Evolutionary conservation across 2,888 invertebrate genomes (phyloP), one percentile per base, ranked within the genome.

Genomic region (Hirtodrosophila histrioides): DNA sequence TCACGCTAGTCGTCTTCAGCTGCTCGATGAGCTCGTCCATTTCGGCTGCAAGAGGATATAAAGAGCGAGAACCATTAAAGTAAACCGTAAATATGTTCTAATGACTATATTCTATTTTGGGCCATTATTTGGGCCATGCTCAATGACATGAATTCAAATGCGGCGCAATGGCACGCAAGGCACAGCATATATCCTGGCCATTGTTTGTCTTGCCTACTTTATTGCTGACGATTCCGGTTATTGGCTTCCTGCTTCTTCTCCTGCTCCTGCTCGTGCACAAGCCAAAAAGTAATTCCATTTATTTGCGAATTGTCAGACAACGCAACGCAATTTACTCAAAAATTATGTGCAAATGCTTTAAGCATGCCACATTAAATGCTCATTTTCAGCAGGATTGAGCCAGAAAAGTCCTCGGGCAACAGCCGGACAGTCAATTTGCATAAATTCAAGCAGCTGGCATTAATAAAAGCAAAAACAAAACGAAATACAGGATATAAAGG

Each of bases 11-110:
- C 64, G 90, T 86, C 77, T 90, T 89, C 9, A 91, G 86, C 68
- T 88, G 88, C 69, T 90, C 89, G 73, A 91, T 91, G 54, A 91
- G 88, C 69, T 91, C 92, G 72, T 91, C 91, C 41, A 91, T 90
- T 88, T 91, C 91, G 56, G 79, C 91, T 91, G 70, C 4, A 71
- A 61, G 5, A 3, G 6, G 3, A 3, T 4, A 8, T 6, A 35
- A 36, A 46, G 31, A 33, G 6, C 17, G 17, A 17, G 27, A 43
- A 50, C 23, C 40, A 46, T 69, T 55, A 35, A 68, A 39, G 37
- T 45, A 43, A 45, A 46, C 27, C 10, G 37, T 29, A 41, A 17
- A 49, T 31, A 31, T 31, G 31, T 17, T 43, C 50, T 57, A 54
- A 33, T 33, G 39, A 17, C 29, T 17, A 49, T 45, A 33, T 4